A percentile compares a stretch with the other conserved stretches of the same genome.
Conservation (phyloP, 1,140 invertebrate genomes). For the Matsumurasca onukii region DNA sequence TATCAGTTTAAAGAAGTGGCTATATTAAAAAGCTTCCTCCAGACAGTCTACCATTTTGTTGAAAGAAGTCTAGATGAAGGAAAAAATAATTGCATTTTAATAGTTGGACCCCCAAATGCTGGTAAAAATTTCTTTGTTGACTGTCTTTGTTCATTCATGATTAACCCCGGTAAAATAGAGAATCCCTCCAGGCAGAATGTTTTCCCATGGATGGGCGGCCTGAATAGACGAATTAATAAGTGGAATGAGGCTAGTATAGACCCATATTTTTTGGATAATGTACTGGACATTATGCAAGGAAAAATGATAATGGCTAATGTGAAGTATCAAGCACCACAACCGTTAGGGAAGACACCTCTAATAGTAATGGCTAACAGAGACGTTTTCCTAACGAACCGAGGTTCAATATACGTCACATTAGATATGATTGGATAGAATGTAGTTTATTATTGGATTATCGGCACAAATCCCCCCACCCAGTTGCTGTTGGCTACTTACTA, state of each 20-base stretch:
- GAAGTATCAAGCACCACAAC: not conserved
- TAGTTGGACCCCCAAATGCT: not conserved
- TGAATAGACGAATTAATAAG: not conserved
- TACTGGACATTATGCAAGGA: not conserved
- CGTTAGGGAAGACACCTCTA: not conserved
- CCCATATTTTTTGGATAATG: no score
- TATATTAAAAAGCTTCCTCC: not conserved
- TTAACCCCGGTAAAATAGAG: constrained; percentile 1
- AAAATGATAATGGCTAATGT: not conserved
- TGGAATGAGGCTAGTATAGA: no score
- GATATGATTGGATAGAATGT: not conserved
- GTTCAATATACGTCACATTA: not conserved
- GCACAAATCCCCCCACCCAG: not conserved
- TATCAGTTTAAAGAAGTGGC: not conserved
- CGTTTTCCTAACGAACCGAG: not conserved
- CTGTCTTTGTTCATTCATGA: not conserved
- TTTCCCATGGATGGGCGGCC: not conserved
- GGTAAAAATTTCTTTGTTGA: not conserved
- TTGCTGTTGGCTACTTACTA: constrained; percentile 1
- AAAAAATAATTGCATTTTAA: not conserved
- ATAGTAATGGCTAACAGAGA: not conserved
- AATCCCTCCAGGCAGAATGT: not conserved
- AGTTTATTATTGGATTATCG: not conserved
- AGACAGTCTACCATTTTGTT: not conserved
- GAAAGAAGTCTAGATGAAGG: not conserved